A percentile compares a stretch with the other conserved stretches of the same genome.
Conservation (phyloP, 2,888 invertebrate genomes). For the Orthosia gothica region DNA sequence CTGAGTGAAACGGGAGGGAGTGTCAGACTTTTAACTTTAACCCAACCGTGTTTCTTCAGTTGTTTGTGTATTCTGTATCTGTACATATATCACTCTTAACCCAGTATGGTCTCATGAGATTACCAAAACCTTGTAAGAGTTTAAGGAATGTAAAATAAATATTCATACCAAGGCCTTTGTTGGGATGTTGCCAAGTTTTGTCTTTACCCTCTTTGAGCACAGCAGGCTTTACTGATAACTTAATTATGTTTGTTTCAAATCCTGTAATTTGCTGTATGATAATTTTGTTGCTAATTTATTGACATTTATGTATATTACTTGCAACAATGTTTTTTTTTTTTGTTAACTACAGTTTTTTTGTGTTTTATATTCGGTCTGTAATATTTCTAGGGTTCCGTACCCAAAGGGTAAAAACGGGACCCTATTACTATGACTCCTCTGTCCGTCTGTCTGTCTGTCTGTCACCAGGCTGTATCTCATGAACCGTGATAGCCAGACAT, state of each 20-base stretch:
- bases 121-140: not conserved
- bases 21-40: too few relatives aligned
- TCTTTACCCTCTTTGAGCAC: slow-evolving; percentile 4
- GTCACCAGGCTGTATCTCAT: too few relatives aligned
- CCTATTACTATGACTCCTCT: too few relatives aligned
- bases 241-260: not conserved
- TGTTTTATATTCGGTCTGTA: too few relatives aligned
- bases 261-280: not conserved
- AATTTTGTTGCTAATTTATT: slow-evolving; percentile 7
- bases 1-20: too few relatives aligned
- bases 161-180: not conserved
- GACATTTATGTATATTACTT: slow-evolving; percentile 5
- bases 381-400: too few relatives aligned
- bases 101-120: not conserved
- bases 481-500: too few relatives aligned
- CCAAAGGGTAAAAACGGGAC: too few relatives aligned
- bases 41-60: too few relatives aligned
- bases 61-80: not conserved
- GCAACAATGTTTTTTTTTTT: too few relatives aligned
- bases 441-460: too few relatives aligned
- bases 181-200: slow-evolving; percentile 15
- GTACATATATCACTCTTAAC: not conserved
- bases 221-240: slow-evolving; percentile 1
- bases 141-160: slow-evolving; percentile 19
- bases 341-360: too few relatives aligned